phyloP scores from a whole-genome alignment of 2,113 vertebrate species.

The Tachycineta bicolor region DNA sequence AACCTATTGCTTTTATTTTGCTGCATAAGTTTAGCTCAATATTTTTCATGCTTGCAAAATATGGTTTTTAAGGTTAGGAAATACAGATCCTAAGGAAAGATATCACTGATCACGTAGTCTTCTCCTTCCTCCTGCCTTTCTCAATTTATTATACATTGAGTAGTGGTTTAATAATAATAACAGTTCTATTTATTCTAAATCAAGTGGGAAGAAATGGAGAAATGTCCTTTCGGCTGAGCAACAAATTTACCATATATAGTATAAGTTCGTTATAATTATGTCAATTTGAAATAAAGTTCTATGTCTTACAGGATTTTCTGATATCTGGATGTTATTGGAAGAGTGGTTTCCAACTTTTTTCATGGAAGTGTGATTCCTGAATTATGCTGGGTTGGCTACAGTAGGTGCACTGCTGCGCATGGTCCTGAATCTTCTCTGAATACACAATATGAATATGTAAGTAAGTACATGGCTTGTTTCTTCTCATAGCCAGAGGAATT shows the following conservation, averaged over 20 bases:
- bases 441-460: no score
- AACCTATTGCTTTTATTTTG: neutral
- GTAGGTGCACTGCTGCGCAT: neutral
- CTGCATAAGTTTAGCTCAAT: neutral
- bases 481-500: neutral
- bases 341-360: neutral
- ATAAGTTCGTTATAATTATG: neutral
- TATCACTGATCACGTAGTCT: neutral
- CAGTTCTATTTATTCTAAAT: neutral
- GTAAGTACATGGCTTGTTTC: neutral
- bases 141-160: neutral
- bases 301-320: neutral
- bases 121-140: neutral
- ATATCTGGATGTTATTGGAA: neutral
- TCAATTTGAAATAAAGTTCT: neutral
- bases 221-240: neutral
- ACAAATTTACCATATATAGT: neutral
- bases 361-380: accelerated
- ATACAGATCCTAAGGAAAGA: neutral
- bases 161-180: neutral
- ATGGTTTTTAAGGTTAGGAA: neutral
- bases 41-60: neutral
- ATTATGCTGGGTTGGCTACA: neutral
- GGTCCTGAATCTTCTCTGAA: neutral
- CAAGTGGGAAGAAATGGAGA: neutral